Evolutionary conservation across 1,140 invertebrate species (phyloP).

Genomic region (Oedothorax gibbosus): DNA sequence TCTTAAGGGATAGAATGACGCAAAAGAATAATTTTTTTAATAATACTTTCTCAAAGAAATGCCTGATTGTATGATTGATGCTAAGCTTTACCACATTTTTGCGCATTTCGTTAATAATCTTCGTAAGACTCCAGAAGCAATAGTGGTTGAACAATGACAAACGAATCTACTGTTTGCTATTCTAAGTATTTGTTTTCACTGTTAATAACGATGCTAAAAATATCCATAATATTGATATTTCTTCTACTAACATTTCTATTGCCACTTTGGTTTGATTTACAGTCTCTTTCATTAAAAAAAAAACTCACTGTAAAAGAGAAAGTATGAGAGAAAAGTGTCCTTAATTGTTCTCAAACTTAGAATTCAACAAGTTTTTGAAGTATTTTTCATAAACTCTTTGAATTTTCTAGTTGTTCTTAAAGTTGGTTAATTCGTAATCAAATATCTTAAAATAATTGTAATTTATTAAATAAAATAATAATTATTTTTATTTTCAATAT

Average conservation of each 20-base stretch:
- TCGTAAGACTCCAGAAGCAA: slow-evolving; percentile 19
- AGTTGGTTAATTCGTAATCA: too few species aligned
- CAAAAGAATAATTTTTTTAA: slow-evolving; percentile 31
- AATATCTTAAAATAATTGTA: too few species aligned
- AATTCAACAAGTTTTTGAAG: too few species aligned
- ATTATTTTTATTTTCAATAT: too few species aligned
- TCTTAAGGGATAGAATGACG: slow-evolving; percentile 38
- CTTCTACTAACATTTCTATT: background rate
- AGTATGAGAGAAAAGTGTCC: too few species aligned
- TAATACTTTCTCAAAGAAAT: slow-evolving; percentile 4
- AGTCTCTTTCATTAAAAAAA: too few species aligned
- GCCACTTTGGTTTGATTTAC: background rate
- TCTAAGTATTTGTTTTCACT: slow-evolving; percentile 24
- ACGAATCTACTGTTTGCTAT: slow-evolving; percentile 15
- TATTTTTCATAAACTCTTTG: too few species aligned
- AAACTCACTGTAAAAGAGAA: too few species aligned
- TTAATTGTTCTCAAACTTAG: too few species aligned
- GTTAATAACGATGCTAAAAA: slow-evolving; percentile 12
- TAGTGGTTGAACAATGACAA: slow-evolving; percentile 33
- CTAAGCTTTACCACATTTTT: slow-evolving; percentile 42
- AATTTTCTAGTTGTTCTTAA: too few species aligned
- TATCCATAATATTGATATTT: slow-evolving; percentile 38
- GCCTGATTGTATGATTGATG: slow-evolving; percentile 54
- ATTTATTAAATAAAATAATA: too few species aligned
- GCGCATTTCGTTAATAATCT: slow-evolving; percentile 15